Evolutionary conservation across 2,797 vertebrate genomes (phyloP).

Genomic region (Neosalanx taihuensis): DNA sequence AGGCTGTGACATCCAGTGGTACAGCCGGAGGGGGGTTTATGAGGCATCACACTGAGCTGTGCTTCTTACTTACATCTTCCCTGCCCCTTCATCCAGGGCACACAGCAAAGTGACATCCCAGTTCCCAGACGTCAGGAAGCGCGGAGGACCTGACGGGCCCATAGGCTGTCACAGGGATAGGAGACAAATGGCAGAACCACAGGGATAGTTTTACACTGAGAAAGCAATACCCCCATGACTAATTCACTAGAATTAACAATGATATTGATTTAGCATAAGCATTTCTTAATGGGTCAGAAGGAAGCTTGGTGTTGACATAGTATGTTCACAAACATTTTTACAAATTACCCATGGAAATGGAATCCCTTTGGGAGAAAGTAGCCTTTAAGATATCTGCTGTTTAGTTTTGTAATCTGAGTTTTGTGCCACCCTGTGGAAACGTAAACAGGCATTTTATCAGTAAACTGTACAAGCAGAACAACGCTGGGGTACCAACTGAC

Average conservation of each 20-base stretch:
- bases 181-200: conserved; percentile 32
- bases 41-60: conserved; percentile 2
- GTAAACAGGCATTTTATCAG: conserved; percentile 19
- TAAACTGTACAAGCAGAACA: background rate
- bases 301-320: background rate
- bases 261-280: background rate
- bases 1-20: conserved; percentile 3
- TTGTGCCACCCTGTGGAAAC: conserved; percentile 19
- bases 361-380: background rate
- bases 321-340: background rate
- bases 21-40: conserved; percentile 16
- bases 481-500: conserved; percentile 52
- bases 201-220: conserved; percentile 42
- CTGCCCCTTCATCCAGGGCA: conserved; percentile 71
- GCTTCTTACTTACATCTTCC: conserved; percentile 74
- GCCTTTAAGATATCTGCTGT: background rate
- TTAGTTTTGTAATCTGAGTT: conserved; percentile 22
- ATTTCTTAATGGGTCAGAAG: background rate
- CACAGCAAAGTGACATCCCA: conserved; percentile 81
- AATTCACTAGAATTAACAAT: background rate
- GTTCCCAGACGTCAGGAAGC: conserved; percentile 82
- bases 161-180: conserved; percentile 62
- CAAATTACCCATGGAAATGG: background rate
- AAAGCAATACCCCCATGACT: conserved; percentile 15
- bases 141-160: conserved; percentile 69